Conservation (phyloP, 1,140 invertebrate species). For the Drosophila subpulchrella region DNA sequence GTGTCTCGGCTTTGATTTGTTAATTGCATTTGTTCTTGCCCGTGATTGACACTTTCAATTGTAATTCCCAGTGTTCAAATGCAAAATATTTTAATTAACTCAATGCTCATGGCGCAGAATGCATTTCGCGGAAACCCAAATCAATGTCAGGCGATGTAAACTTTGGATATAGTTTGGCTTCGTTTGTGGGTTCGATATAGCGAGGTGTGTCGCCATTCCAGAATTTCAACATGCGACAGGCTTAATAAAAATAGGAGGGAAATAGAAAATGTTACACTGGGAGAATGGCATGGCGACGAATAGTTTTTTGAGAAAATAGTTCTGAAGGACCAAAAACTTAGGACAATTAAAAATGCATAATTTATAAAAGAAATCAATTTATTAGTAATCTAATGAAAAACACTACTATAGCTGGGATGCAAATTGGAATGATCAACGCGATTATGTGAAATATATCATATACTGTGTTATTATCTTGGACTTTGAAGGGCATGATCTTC, state of each 20-base stretch:
- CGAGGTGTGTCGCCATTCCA: constrained; percentile 18
- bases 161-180: constrained; percentile 16
- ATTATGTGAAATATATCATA: too few species aligned
- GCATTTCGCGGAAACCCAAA: constrained; percentile 69
- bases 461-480: too few species aligned
- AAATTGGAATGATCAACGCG: too few species aligned
- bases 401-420: too few species aligned
- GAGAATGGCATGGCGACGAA: not conserved
- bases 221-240: constrained; percentile 36
- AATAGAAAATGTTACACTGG: constrained; percentile 8
- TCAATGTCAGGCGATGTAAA: constrained; percentile 61
- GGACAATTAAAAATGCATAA: too few species aligned
- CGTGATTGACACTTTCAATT: constrained; percentile 76
- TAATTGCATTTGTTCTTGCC: constrained; percentile 69
- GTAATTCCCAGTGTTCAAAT: constrained; percentile 44
- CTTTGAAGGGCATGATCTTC: not conserved
- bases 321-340: too few species aligned
- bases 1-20: constrained; percentile 66
- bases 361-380: too few species aligned
- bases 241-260: constrained; percentile 32
- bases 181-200: not conserved
- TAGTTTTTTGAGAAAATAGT: too few species aligned
- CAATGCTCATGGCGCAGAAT: constrained; percentile 30
- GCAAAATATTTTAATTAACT: constrained; percentile 75
- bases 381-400: too few species aligned